Percentiles rank a stretch among this genome's conserved stretches.
phyloP scores from a whole-genome alignment of 1,140 invertebrate genomes.

The Neodiprion lecontei region DNA sequence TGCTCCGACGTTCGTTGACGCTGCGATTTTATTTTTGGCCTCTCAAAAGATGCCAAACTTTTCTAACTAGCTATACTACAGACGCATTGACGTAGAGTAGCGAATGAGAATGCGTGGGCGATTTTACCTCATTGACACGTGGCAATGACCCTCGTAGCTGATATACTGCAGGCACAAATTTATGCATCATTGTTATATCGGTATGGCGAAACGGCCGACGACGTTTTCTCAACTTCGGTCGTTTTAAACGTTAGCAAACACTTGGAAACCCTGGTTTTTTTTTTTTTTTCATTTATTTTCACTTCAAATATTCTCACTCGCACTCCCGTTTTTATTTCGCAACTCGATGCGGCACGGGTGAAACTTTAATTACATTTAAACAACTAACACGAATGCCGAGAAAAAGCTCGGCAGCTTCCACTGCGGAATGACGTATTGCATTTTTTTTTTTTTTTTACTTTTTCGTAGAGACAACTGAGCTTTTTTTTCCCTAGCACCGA shows the following conservation, averaged over 20 bases:
- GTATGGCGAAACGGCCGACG: too few relatives aligned
- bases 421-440: neutral
- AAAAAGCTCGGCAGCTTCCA: neutral
- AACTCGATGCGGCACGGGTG: neutral
- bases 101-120: neutral
- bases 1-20: too few relatives aligned
- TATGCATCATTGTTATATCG: too few relatives aligned
- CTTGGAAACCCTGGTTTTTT: neutral
- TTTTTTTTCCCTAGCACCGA: neutral
- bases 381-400: neutral
- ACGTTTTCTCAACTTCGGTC: neutral
- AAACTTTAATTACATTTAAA: neutral
- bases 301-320: too few relatives aligned
- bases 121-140: neutral
- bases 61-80: neutral
- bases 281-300: neutral
- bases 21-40: slow-evolving; percentile 5
- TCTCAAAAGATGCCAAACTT: neutral
- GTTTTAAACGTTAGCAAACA: neutral
- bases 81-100: neutral
- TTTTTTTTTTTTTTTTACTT: neutral
- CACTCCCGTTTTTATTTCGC: neutral
- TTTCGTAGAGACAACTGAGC: neutral
- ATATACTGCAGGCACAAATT: too few relatives aligned
- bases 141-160: neutral